Base-by-base conservation (phyloP, 2,888 invertebrate species). In the Alitta virens region DNA sequence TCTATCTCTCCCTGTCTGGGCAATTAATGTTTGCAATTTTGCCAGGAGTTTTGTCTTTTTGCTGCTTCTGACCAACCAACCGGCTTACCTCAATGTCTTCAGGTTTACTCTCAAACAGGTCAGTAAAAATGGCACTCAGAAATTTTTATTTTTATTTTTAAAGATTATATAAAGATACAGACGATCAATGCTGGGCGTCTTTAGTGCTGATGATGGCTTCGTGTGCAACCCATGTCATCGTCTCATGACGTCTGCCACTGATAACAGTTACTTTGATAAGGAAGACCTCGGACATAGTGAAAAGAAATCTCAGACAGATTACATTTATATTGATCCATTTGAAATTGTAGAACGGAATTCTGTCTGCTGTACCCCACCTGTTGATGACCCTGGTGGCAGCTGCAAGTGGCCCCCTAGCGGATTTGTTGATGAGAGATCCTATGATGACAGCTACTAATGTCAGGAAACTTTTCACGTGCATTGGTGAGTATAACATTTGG, bases 51-150 rank as follows among this genome's bases (percentile, higher is more conserved):
- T 76, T 73, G 72, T 78, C 27, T 78, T 78, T 63, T 75, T 74
- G n/a, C 61, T 80, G 40, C 72, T 80, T 67, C 67, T 81, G 46
- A 80, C 79, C 50, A 79, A 80, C 61, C 77, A 79, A 62, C 78
- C 81, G 0, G 70, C 74, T 27, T 81, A 76, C 69, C 69, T 80
- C 21, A 77, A 75, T 55, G 70, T 72, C 43, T 81, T 80, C 65
- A 72, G 73, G 21, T 79, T 75, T 67, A 72, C 66, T n/a, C 67
- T 80, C 25, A 77, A 76, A 2, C 73, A 77, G 73, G 80, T 80
- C 66, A 56, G 68, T 63, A 43, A 5, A 16, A 23, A 9, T 40
- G 9, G 40, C 40, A n/a, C n/a, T n/a, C n/a, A n/a, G n/a, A n/a
- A n/a, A n/a, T n/a, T n/a, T n/a, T n/a, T n/a, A n/a, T n/a, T n/a